Evolutionary conservation across 2,888 invertebrate species (phyloP), one percentile per base, ranked within the genome.

Genomic region (Diadegma fenestrale): DNA sequence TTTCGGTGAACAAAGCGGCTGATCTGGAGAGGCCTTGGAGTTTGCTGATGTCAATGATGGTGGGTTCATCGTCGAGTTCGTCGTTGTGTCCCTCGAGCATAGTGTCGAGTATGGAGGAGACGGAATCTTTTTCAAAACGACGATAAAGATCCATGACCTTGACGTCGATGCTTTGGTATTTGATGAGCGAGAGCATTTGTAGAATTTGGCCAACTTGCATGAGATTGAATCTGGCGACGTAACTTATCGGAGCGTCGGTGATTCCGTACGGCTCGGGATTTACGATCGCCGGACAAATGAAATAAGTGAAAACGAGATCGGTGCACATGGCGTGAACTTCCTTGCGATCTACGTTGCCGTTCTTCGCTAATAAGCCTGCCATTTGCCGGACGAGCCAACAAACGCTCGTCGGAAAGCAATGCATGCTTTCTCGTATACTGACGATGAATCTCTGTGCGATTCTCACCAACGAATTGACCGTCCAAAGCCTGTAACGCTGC

Each of bases 261-360:
- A 99, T 97, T 19, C 99, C 99, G 94, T 98, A 97, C 0, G 98
- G 97, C 93, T 99, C 99, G 0, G 99, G 99, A 94, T 98, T 98
- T 71, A 99, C 97, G 78, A 99, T 98, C 0, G 99, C 99, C 2
- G 99, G 99, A 91, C 99, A 99, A 84, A 99, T 97, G 93, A 99
- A 98, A 92, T 97, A 96, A 12, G 98, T 98, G 92, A 99, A 97
- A 37, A 99, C 97, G 82, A 99, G 95, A 92, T 99, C 99, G 0
- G 98, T 98, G 92, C 98, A 98, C 89, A 99, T 97, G 0, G 96
- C 96, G 91, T 96, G 95, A 5, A 95, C 95, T 90, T 95, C 95
- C 90, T 95, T 95, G 1, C 94, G 94, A 78, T 95, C 95, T 10
- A 95, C 93, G 83, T 95, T 95, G 75, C 95, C 95, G 30, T 95